Evolutionary conservation across 92 coral and sea anemone genomes (phyloP).

Genomic region (Ricordea florida): DNA sequence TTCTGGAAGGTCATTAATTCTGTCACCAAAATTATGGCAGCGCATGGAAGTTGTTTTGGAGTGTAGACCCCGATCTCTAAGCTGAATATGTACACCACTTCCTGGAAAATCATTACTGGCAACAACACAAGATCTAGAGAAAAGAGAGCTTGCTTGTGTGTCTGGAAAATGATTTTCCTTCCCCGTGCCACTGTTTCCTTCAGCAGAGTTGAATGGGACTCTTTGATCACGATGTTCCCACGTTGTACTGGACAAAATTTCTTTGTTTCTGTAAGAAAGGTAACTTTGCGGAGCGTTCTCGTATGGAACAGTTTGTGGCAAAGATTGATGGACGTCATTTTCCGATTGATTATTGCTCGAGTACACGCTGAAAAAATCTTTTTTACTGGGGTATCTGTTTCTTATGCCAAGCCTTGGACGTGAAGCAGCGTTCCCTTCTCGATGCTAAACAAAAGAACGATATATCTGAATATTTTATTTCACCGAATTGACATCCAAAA

Average conservation of each 20-base stretch:
- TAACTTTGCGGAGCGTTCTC: not conserved
- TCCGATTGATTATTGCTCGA: not conserved
- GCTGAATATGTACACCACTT: too few relatives aligned
- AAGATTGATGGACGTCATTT: not conserved
- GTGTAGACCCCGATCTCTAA: too few relatives aligned
- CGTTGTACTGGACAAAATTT: not conserved
- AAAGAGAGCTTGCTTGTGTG: not conserved
- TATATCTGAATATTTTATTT: too few relatives aligned
- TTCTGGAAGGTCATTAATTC: too few relatives aligned
- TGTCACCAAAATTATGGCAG: too few relatives aligned
- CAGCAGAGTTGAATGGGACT: not conserved
- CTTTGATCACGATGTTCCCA: not conserved
- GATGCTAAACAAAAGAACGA: not conserved
- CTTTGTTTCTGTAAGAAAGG: not conserved
- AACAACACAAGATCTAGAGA: too few relatives aligned
- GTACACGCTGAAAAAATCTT: slow-evolving; percentile 16
- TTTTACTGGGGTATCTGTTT: not conserved
- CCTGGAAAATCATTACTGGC: too few relatives aligned
- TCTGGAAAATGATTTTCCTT: not conserved
- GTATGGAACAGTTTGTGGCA: not conserved
- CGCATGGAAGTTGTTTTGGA: too few relatives aligned
- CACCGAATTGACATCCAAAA: too few relatives aligned
- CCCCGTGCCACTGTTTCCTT: not conserved
- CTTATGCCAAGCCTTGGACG: not conserved
- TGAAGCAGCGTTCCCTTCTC: not conserved